Base-by-base conservation (phyloP, 2,113 vertebrate species). In the Lasiurus borealis region DNA sequence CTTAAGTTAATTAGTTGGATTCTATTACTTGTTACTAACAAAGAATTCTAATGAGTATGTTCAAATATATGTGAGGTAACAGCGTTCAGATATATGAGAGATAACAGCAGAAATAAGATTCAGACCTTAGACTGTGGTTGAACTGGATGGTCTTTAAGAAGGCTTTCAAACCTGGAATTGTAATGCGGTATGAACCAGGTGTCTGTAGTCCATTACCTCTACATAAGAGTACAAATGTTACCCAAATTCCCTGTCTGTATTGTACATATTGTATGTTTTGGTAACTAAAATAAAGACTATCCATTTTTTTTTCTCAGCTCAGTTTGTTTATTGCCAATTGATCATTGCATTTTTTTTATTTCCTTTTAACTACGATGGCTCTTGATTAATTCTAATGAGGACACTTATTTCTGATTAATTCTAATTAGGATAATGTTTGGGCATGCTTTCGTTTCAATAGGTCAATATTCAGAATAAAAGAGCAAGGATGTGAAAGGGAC, bases 1-100 rank as follows among this genome's bases (percentile, higher is more conserved):
- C 62, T 90, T 81, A 90, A 88, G 29, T 23, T 93, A 44, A 23
- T 66, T 90, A 88, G 11, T 81, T 75, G 13, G 4, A 78, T 77
- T 91, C 25, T 85, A 21, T 91, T 36, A 80, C 48, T 64, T 84
- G 31, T 9, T 59, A 23, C 14, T 46, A 2, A 6, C 3, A 87
- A 95, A 40, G 18, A 11, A 19, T 13, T 85, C 36, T 71, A 15
- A 66, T 44, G 54, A 34, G 31, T 71, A 50, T 7, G 48, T 69
- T 90, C 40, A 71, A 52, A 82, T 81, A 54, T 46, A 36, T 59
- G 4, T 40, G 68, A 54, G 54, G 5, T 83, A 54, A 48, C 1
- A 46, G 16, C 8, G 8, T 31, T 90, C 52, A 71, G 40, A 85
- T 80, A 52, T 46, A 34, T 57, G 5, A 48, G 72, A 52, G 48